These are phyloP conservation scores for Amblyopsis rosae DNA, from an alignment of 2,113 vertebrate species.

Conservation along the genomic window DNA sequence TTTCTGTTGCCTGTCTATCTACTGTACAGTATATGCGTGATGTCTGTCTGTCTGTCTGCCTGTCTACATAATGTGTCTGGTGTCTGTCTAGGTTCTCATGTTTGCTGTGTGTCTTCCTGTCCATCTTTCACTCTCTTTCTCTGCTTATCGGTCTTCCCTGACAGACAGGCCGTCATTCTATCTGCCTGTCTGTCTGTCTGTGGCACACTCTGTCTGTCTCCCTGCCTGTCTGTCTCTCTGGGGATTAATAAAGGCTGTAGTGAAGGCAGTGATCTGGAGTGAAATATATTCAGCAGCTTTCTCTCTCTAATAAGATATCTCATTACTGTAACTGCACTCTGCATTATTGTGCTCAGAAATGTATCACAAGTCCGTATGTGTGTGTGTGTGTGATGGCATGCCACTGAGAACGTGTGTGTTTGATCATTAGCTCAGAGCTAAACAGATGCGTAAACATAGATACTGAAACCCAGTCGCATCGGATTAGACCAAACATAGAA, in stretches of 20 bases:
- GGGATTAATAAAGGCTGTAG: constrained; percentile 1
- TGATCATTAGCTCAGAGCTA: constrained; percentile 65
- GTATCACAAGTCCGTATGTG: neutral
- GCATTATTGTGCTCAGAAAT: neutral
- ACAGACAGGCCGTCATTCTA: neutral
- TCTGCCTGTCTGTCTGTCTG: neutral
- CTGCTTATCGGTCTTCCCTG: neutral
- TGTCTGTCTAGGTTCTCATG: no score
- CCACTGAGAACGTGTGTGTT: constrained; percentile 9
- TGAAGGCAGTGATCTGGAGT: neutral
- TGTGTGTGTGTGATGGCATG: neutral
- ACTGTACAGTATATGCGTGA: no score
- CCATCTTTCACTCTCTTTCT: neutral
- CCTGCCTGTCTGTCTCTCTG: neutral
- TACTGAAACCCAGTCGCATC: constrained; percentile 59
- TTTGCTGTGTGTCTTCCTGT: no score
- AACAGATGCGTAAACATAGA: constrained; percentile 74
- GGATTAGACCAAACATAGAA: constrained; percentile 62
- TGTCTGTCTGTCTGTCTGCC: no score
- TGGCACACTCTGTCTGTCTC: constrained; percentile 10
- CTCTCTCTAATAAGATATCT: constrained; percentile 2
- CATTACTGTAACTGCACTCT: constrained; percentile 9
- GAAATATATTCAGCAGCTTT: constrained; percentile 2
- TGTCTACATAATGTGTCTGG: no score
- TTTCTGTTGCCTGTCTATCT: no score